Evolutionary conservation across 2,797 vertebrate species (phyloP).

Genomic region (Gallirallus australis): DNA sequence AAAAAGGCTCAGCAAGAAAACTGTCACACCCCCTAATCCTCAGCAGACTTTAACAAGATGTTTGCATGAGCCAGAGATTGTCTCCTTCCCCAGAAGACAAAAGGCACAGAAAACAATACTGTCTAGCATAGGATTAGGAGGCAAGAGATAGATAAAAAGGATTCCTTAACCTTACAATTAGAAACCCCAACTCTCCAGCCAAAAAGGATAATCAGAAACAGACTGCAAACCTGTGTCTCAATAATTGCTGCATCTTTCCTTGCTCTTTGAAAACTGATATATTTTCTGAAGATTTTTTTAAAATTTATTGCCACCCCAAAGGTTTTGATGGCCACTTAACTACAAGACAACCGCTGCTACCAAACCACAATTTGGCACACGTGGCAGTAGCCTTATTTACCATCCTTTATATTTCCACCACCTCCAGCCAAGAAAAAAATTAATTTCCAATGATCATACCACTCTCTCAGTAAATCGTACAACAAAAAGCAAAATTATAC

Average conservation of each 20-base stretch:
- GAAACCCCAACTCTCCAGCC: conserved; percentile 56
- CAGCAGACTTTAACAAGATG: conserved; percentile 78
- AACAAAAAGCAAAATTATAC: conserved; percentile 64
- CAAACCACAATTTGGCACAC: conserved; percentile 59
- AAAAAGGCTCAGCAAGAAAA: conserved; percentile 75
- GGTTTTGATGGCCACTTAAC: conserved; percentile 60
- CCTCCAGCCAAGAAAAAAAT: conserved; percentile 74
- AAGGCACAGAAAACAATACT: conserved; percentile 68
- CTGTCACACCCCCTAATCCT: conserved; percentile 73
- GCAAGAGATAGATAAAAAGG: conserved; percentile 71
- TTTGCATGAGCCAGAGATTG: conserved; percentile 67
- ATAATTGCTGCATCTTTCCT: conserved; percentile 43
- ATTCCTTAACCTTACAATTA: conserved; percentile 71
- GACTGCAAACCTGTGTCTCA: conserved; percentile 57
- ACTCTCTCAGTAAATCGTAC: conserved; percentile 67
- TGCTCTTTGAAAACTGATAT: conserved; percentile 66
- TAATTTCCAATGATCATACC: conserved; percentile 59
- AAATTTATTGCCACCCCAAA: conserved; percentile 26
- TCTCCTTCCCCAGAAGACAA: conserved; percentile 72
- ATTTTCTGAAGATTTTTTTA: conserved; percentile 46
- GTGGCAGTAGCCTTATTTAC: conserved; percentile 59
- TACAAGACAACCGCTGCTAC: conserved; percentile 44
- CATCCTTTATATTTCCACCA: conserved; percentile 61
- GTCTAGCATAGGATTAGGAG: conserved; percentile 69
- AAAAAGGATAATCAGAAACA: conserved; percentile 63